A percentile compares a stretch with the other conserved stretches of the same genome.
phyloP scores from a whole-genome alignment of 1,140 invertebrate genomes.

The Mya arenaria region DNA sequence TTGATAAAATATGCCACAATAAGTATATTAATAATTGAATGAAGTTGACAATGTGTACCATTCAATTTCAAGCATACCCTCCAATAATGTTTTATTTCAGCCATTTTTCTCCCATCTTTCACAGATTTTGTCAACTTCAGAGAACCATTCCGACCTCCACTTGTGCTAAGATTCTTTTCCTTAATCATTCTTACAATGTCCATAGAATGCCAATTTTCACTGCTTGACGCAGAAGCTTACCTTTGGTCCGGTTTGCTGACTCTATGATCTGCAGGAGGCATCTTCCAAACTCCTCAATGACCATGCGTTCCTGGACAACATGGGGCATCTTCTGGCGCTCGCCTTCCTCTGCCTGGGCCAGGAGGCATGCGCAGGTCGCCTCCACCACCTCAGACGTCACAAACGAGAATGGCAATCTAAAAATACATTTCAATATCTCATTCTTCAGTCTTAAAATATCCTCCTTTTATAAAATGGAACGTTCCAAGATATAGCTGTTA shows the following conservation, averaged over 20 bases:
- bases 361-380: slow-evolving; percentile 96
- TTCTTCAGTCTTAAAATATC: too few species aligned
- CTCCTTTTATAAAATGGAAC: too few species aligned
- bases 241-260: slow-evolving; percentile 85
- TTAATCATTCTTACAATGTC: too few species aligned
- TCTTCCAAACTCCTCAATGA: slow-evolving; percentile 96
- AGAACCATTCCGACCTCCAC: neutral
- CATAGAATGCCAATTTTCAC: too few species aligned
- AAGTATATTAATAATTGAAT: too few species aligned
- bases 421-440: too few species aligned
- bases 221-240: too few species aligned
- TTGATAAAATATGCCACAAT: too few species aligned
- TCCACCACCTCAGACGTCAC: slow-evolving; percentile 97
- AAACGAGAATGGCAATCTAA: slow-evolving; percentile 92
- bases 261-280: slow-evolving; percentile 97
- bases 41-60: neutral
- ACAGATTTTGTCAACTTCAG: neutral
- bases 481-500: too few species aligned
- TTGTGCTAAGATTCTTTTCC: neutral
- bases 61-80: neutral
- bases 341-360: slow-evolving; percentile 94
- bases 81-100: neutral
- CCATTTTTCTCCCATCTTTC: neutral
- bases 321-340: slow-evolving; percentile 86
- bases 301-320: slow-evolving; percentile 90